Evolutionary conservation across 2,113 vertebrate species (phyloP).

Genomic region (Propithecus coquereli): DNA sequence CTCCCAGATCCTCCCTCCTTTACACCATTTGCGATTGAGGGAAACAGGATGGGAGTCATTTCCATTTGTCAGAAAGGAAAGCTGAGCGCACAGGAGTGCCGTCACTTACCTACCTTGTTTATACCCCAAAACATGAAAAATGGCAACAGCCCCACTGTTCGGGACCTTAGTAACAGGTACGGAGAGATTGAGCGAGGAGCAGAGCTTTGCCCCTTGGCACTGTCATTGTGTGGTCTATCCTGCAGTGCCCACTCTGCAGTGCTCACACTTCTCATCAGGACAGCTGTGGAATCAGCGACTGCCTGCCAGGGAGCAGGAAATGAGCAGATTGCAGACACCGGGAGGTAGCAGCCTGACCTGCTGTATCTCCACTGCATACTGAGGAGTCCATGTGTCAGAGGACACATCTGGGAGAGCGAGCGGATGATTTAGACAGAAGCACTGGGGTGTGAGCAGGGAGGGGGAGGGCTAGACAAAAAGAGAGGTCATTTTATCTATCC

Average conservation of each 20-base stretch:
- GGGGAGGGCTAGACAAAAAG: background rate
- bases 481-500: background rate
- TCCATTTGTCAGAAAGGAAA: background rate
- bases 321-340: background rate
- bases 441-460: background rate
- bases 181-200: background rate
- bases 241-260: rapidly evolving
- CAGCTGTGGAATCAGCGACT: background rate
- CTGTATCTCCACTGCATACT: background rate
- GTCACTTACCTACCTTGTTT: background rate
- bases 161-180: background rate
- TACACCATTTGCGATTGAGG: background rate
- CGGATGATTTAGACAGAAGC: background rate
- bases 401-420: background rate
- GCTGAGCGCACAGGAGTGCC: background rate
- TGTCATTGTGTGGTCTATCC: background rate
- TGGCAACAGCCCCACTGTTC: too few species aligned
- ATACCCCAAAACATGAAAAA: background rate
- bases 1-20: background rate
- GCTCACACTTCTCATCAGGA: rapidly evolving
- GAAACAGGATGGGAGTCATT: background rate
- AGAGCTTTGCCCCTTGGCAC: background rate
- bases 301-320: background rate
- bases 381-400: background rate
- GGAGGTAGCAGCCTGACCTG: background rate